Percentiles rank a stretch among this genome's conserved stretches.
Evolutionary conservation across 2,888 invertebrate species (phyloP).

Genomic region (Drosophila antonietae): DNA sequence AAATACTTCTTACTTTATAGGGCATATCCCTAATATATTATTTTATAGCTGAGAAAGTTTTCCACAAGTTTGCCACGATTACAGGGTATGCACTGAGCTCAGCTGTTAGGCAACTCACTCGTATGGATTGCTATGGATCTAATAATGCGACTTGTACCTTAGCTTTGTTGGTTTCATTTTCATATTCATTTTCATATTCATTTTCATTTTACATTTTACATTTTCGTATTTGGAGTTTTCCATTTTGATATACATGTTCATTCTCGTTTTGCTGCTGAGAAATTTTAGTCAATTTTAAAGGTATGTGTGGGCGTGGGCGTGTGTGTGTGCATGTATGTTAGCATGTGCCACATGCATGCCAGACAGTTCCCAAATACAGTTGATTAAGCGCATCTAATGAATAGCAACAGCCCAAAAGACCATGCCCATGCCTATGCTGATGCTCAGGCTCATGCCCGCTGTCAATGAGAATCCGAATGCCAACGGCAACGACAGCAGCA

Average conservation of each 20-base stretch:
- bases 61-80: not conserved
- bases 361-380: slow-evolving; percentile 36
- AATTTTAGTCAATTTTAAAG: slow-evolving; percentile 33
- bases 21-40: not conserved
- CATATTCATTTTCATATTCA: not conserved
- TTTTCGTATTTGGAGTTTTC: slow-evolving; percentile 3
- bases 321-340: not conserved
- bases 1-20: too few relatives aligned
- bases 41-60: not conserved
- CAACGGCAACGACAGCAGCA: slow-evolving; percentile 8
- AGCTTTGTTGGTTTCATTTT: slow-evolving; percentile 29
- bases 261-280: slow-evolving; percentile 4
- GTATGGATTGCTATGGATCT: slow-evolving; percentile 10
- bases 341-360: slow-evolving; percentile 26
- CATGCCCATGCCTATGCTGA: not conserved
- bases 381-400: slow-evolving; percentile 50
- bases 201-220: not conserved
- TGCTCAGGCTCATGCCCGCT: not conserved
- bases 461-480: slow-evolving; percentile 4
- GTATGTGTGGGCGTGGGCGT: slow-evolving; percentile 11
- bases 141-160: slow-evolving; percentile 15
- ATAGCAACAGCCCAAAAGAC: slow-evolving; percentile 25
- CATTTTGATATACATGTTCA: slow-evolving; percentile 17
- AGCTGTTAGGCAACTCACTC: not conserved
- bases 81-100: not conserved